These are phyloP conservation scores for Cantharis lateralis DNA, from an alignment of 2,888 invertebrate species.

Conservation along the genomic window DNA sequence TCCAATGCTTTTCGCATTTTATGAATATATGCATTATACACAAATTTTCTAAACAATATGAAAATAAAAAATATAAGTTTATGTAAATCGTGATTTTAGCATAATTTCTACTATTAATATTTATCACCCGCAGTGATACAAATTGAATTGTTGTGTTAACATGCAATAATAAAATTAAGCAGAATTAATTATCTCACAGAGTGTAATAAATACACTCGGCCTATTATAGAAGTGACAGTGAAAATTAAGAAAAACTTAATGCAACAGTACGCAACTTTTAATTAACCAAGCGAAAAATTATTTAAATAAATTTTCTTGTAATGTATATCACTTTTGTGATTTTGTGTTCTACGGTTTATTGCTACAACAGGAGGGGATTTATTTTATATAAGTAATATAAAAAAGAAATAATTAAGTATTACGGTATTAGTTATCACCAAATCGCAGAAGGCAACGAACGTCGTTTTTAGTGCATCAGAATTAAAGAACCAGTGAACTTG, in stretches of 20 bases:
- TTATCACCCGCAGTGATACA: not conserved
- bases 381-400: slow-evolving; percentile 8
- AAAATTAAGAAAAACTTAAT: not conserved
- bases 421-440: not conserved
- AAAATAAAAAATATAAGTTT: not conserved
- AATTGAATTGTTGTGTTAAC: not conserved
- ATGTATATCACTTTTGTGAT: not conserved
- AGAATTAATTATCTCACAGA: not conserved
- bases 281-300: not conserved
- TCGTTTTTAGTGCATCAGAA: not conserved
- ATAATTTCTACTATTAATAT: not conserved
- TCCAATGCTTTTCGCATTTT: not conserved
- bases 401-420: slow-evolving; percentile 14
- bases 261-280: not conserved
- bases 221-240: not conserved
- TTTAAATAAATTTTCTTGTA: slow-evolving; percentile 1
- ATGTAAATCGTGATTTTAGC: not conserved
- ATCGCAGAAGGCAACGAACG: not conserved
- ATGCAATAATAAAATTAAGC: not conserved
- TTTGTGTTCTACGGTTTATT: slow-evolving; percentile 13
- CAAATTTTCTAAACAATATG: not conserved
- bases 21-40: not conserved
- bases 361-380: slow-evolving; percentile 5
- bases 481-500: not conserved
- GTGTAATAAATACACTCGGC: not conserved